phyloP scores from a whole-genome alignment of 2,888 invertebrate genomes.

The Ellobium chinense region DNA sequence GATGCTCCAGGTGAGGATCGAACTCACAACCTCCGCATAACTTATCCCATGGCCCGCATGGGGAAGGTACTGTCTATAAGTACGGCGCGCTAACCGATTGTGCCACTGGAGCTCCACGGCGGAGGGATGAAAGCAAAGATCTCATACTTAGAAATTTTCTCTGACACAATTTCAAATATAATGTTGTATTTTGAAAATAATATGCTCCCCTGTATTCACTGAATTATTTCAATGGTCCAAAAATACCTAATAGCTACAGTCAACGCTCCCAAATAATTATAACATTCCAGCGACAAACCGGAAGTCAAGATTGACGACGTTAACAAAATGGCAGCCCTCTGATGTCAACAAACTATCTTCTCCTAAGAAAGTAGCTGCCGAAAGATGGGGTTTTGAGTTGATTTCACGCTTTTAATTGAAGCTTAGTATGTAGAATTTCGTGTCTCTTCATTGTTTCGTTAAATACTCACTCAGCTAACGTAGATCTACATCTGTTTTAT shows the following conservation, averaged over 20 bases:
- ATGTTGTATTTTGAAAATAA: no score
- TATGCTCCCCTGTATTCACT: no score
- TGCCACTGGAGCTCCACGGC: conserved; percentile 93
- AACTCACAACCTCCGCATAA: conserved; percentile 98
- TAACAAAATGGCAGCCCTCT: conserved; percentile 43
- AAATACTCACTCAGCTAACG: neutral
- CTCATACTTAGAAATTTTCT: neutral
- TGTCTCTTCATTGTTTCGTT: neutral
- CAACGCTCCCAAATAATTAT: no score
- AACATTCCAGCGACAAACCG: no score
- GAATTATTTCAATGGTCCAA: no score
- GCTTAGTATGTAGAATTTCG: neutral
- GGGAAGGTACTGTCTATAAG: conserved; percentile 95
- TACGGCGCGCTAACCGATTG: conserved; percentile 99
- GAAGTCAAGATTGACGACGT: conserved; percentile 31
- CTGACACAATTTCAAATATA: neutral
- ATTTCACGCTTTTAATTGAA: neutral
- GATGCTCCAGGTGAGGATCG: conserved; percentile 82
- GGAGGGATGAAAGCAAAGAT: neutral
- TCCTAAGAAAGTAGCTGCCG: neutral
- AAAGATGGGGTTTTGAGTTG: neutral
- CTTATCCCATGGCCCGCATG: conserved; percentile 82
- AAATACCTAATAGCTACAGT: no score
- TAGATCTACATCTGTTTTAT: no score
- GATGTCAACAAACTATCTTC: conserved; percentile 45